phyloP scores from a whole-genome alignment of 2,797 vertebrate species.

The Graptemys geographica region DNA sequence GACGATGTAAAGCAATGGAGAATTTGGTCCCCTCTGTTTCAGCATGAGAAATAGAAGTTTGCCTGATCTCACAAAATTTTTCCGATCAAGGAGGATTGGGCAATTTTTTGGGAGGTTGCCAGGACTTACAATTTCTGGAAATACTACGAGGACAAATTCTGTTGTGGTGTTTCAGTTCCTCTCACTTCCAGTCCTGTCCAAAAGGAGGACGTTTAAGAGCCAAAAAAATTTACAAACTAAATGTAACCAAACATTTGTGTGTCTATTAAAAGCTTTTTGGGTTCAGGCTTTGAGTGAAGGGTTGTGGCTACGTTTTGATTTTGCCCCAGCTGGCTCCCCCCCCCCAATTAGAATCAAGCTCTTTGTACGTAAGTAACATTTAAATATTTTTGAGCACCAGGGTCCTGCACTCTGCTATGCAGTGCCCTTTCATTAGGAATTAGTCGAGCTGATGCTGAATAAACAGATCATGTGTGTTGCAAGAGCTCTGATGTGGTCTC shows the following conservation, averaged over 20 bases:
- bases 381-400: constrained; percentile 71
- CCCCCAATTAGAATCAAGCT: constrained; percentile 69
- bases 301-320: constrained; percentile 48
- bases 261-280: constrained; percentile 49
- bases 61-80: background rate
- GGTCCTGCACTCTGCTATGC: constrained; percentile 50
- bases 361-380: constrained; percentile 70
- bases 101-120: background rate
- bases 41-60: background rate
- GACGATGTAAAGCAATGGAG: constrained; percentile 2
- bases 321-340: constrained; percentile 54
- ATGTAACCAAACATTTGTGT: constrained; percentile 41
- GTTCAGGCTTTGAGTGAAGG: constrained; percentile 9
- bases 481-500: constrained; percentile 68
- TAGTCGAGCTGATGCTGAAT: constrained; percentile 58
- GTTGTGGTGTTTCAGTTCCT: constrained; percentile 26
- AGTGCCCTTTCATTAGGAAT: constrained; percentile 74
- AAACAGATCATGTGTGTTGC: constrained; percentile 67
- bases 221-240: constrained; percentile 44
- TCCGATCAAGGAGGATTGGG: constrained; percentile 1
- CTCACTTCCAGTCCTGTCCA: constrained; percentile 18
- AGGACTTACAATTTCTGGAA: constrained; percentile 34
- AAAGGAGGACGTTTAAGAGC: constrained; percentile 36
- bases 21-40: background rate
- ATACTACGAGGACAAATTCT: constrained; percentile 38